A percentile compares a stretch with the other conserved stretches of the same genome.
phyloP scores from a whole-genome alignment of 2,797 vertebrate genomes.

The Sternotherus odoratus region DNA sequence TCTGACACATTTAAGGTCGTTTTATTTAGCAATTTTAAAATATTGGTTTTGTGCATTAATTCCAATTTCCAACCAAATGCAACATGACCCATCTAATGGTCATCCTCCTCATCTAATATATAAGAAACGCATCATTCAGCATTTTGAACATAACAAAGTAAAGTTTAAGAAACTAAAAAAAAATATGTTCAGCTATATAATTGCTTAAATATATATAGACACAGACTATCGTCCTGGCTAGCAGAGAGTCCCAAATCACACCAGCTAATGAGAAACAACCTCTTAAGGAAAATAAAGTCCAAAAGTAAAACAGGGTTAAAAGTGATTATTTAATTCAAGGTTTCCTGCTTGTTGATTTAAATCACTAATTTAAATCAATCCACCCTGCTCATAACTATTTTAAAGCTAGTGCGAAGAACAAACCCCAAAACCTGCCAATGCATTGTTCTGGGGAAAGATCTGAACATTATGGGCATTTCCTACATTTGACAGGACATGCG shows the following conservation, averaged over 20 bases:
- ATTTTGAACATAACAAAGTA: neutral
- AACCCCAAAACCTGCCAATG: neutral
- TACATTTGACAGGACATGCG: neutral
- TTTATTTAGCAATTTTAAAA: neutral
- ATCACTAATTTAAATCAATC: neutral
- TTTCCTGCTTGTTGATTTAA: no score
- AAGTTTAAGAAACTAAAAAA: neutral
- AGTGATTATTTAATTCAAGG: neutral
- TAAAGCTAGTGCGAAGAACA: fast-evolving
- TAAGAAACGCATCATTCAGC: neutral
- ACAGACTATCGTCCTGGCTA: neutral
- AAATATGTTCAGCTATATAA: neutral
- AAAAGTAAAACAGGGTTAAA: neutral
- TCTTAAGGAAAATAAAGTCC: neutral
- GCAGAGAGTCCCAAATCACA: neutral
- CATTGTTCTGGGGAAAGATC: neutral
- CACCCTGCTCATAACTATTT: neutral
- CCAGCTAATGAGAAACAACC: neutral
- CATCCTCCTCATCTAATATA: neutral
- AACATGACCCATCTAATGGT: neutral
- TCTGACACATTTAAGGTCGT: neutral
- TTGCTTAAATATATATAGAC: neutral
- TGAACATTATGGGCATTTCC: neutral
- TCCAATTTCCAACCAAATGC: neutral
- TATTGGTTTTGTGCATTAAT: neutral